phyloP scores from a whole-genome alignment of 2,113 vertebrate genomes.

The Hemiscyllium ocellatum region DNA sequence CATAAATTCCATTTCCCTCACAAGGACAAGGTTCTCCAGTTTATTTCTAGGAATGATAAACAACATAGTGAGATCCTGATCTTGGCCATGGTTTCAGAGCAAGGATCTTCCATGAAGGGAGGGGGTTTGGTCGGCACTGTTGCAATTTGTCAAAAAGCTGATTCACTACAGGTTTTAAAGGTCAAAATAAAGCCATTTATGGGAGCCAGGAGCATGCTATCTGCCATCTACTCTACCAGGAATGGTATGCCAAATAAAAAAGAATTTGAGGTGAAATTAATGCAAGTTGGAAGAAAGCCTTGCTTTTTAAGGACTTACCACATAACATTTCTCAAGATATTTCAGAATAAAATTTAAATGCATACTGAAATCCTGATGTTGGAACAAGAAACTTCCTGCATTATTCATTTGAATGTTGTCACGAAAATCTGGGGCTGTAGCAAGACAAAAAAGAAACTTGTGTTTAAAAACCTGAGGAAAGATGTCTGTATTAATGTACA shows the following conservation, averaged over 20 bases:
- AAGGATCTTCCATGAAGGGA: neutral
- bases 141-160: neutral
- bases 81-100: neutral
- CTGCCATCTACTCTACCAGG: neutral
- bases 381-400: neutral
- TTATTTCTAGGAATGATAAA: neutral
- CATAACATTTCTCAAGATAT: neutral
- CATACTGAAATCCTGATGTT: neutral
- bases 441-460: neutral
- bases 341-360: neutral
- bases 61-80: neutral
- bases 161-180: neutral
- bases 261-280: neutral
- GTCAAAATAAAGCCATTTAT: neutral
- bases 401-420: neutral
- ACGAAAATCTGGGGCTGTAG: neutral
- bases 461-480: neutral
- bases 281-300: neutral
- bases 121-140: neutral
- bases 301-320: neutral
- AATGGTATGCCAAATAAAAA: neutral
- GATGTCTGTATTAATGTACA: neutral
- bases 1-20: neutral
- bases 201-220: too few species aligned
- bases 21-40: neutral